Evolutionary conservation across 2,888 invertebrate species (phyloP), one percentile per base, ranked within the genome.

Genomic region (Syrphus vitripennis): DNA sequence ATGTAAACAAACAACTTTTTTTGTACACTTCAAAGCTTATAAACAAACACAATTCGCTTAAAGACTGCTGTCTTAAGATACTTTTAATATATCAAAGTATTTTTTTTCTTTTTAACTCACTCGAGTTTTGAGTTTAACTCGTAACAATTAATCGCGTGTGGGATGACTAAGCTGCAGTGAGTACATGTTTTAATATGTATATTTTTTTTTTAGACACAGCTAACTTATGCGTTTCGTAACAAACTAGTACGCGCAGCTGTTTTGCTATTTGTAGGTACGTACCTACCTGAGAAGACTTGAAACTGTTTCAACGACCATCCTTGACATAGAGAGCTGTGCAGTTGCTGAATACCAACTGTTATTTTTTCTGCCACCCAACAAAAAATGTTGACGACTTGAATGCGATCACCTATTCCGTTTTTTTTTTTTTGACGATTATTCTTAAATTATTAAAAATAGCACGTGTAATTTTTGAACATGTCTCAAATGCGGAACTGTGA

Each of bases 301-400:
- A 78, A 72, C 55, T 79, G 45, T 79, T 63, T 48, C 79, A 79
- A 57, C n/a, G 71, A 79, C 79, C 79, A 71, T 65, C 79, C 79
- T 79, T 71, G 79, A 72, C 71, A 40, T 65, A 78, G 42, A 78
- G 57, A 59, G 37, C 7, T 6, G n/a, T 50, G 45, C 48, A 10
- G 31, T 19, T 71, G 63, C 16, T 61, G 63, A 26, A 65, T 65
- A 19, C 31, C 72, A 48, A 40, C 50, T 74, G 50, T 6, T 42
- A 19, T 16, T 29, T 57, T 19, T n/a, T 55, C n/a, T 69, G n/a
- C 45, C 24, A 12, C 4, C 21, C 2, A 72, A 59, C 31, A 3
- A 31, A 40, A 34, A 6, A 34, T n/a, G n/a, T 67, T 50, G 31
- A 6, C 9, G 48, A 21, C 14, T 34, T 48, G 67, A 67, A 67